phyloP scores from a whole-genome alignment of 2,797 vertebrate genomes.

The Tauraco hartlaubi region DNA sequence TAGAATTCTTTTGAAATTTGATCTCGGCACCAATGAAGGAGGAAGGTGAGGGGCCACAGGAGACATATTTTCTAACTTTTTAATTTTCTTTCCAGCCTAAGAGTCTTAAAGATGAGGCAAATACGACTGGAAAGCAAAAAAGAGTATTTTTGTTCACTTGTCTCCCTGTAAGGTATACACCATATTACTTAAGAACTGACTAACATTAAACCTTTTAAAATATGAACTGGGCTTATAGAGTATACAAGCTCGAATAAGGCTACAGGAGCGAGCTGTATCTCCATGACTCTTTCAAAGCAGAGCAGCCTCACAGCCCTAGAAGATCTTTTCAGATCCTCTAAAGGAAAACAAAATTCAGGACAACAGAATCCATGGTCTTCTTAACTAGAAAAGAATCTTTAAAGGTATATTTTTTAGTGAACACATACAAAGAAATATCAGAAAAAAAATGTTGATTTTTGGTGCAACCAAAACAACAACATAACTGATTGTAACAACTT shows the following conservation, averaged over 20 bases:
- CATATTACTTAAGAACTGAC: neutral
- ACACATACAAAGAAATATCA: neutral
- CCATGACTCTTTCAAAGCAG: neutral
- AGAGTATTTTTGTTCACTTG: neutral
- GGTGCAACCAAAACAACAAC: neutral
- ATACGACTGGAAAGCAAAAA: neutral
- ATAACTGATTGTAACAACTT: neutral
- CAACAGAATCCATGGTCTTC: neutral
- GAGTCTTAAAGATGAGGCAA: constrained; percentile 16
- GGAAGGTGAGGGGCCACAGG: constrained; percentile 42
- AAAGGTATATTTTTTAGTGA: neutral
- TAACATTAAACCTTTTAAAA: neutral
- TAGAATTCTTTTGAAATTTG: constrained; percentile 80
- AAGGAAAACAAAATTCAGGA: neutral
- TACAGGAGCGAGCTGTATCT: neutral
- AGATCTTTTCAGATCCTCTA: neutral
- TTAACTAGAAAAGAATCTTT: neutral
- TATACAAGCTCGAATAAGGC: neutral
- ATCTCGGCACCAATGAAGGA: constrained; percentile 32
- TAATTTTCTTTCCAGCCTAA: constrained; percentile 1
- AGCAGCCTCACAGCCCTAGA: neutral
- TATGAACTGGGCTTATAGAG: neutral
- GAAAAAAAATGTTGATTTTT: neutral
- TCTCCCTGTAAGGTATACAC: neutral
- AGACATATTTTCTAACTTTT: constrained; percentile 26